A percentile compares a stretch with the other conserved stretches of the same genome.
Evolutionary conservation across 2,113 vertebrate genomes (phyloP).

Genomic region (Falcunculus frontatus): DNA sequence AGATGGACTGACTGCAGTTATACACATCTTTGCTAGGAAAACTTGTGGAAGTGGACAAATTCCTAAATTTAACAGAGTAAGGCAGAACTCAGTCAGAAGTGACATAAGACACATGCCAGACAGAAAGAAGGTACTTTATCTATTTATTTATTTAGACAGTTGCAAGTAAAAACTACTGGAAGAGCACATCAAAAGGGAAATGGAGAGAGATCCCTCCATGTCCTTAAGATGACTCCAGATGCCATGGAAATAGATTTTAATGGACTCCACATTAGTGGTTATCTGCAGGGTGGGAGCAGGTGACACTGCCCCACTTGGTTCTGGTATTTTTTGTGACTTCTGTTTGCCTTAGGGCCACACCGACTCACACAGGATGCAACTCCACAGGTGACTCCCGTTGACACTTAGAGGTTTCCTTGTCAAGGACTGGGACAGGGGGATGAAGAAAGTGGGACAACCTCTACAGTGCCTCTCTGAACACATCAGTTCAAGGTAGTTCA

Average conservation of each 20-base stretch:
- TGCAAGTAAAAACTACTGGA: not conserved
- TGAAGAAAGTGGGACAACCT: not conserved
- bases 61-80: not conserved
- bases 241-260: not conserved
- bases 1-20: not conserved
- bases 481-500: not conserved
- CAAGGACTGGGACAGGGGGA: no score
- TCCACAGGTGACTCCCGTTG: rapidly evolving
- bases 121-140: not conserved
- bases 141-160: not conserved
- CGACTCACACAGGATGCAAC: not conserved
- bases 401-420: not conserved
- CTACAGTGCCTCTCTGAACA: not conserved
- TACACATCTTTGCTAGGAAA: not conserved
- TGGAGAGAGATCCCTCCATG: not conserved
- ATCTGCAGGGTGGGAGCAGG: not conserved
- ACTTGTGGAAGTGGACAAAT: not conserved
- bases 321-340: not conserved
- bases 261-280: not conserved
- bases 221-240: not conserved
- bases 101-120: not conserved
- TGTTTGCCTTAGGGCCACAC: not conserved
- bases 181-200: not conserved
- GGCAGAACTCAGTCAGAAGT: not conserved
- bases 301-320: not conserved